These are phyloP conservation scores for Epicauta chinensis DNA, from an alignment of 1,140 invertebrate genomes.

Conservation along the genomic window DNA sequence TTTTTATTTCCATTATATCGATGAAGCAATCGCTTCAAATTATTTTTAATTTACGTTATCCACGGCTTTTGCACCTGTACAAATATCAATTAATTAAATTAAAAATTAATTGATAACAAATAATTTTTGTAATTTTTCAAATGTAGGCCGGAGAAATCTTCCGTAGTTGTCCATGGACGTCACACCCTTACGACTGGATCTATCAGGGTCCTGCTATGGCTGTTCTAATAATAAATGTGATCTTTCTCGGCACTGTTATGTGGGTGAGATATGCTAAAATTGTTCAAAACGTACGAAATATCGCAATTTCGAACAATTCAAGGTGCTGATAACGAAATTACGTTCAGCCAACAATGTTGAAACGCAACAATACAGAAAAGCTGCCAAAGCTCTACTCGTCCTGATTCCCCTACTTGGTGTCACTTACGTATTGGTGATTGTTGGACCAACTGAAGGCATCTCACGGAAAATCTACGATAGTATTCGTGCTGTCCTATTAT, in stretches of 20 bases:
- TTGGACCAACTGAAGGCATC: constrained; percentile 62
- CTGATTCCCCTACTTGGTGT: constrained; percentile 84
- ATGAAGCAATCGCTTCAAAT: constrained; percentile 7
- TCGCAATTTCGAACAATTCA: neutral
- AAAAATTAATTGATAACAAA: neutral
- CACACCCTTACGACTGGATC: constrained; percentile 72
- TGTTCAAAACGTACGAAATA: constrained; percentile 24
- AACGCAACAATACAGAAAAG: constrained; percentile 83
- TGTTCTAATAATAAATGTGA: constrained; percentile 71
- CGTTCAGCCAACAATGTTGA: constrained; percentile 78
- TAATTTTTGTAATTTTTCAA: constrained; percentile 2
- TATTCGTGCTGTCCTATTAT: constrained; percentile 65
- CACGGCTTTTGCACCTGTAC: constrained; percentile 3
- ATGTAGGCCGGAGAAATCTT: constrained; percentile 12
- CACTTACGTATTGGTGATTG: constrained; percentile 76
- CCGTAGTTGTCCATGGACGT: constrained; percentile 59
- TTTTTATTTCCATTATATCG: neutral
- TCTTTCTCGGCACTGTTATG: constrained; percentile 87
- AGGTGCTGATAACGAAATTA: constrained; percentile 90
- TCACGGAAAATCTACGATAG: constrained; percentile 60
- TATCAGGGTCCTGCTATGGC: constrained; percentile 66
- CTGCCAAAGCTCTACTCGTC: constrained; percentile 80
- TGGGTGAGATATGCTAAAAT: constrained; percentile 58
- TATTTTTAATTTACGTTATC: constrained; percentile 12
- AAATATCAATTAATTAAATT: constrained; percentile 4